phyloP scores from a whole-genome alignment of 1,140 invertebrate species.

The Drosophila subpulchrella region DNA sequence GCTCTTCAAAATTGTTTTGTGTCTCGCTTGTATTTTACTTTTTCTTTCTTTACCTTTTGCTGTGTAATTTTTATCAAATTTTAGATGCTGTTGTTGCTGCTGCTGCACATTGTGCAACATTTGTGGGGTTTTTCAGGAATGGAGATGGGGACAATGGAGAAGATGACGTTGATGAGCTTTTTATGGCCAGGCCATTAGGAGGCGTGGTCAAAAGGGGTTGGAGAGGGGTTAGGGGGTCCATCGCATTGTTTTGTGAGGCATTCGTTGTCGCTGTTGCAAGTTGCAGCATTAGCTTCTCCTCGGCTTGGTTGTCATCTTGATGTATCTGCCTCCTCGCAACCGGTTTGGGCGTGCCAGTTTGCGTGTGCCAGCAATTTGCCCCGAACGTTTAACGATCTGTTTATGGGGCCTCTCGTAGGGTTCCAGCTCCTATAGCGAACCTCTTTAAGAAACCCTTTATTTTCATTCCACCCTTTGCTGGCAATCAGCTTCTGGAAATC shows the following conservation, averaged over 20 bases:
- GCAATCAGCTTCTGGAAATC: constrained; percentile 71
- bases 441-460: constrained; percentile 27
- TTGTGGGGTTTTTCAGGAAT: constrained; percentile 26
- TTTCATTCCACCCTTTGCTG: constrained; percentile 21
- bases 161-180: constrained; percentile 77
- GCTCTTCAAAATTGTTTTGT: constrained; percentile 74
- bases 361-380: constrained; percentile 77
- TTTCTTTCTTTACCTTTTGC: constrained; percentile 58
- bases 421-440: constrained; percentile 4
- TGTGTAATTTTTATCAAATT: constrained; percentile 79
- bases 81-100: constrained; percentile 38
- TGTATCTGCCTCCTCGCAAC: constrained; percentile 52
- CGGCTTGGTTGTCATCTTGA: constrained; percentile 53
- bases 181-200: constrained; percentile 77
- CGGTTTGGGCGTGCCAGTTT: constrained; percentile 64
- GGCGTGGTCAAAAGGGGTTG: constrained; percentile 49
- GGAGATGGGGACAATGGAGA: constrained; percentile 19
- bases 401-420: constrained; percentile 54
- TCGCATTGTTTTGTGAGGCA: constrained; percentile 52
- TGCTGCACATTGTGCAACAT: constrained; percentile 47
- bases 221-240: constrained; percentile 1
- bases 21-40: constrained; percentile 40
- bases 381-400: constrained; percentile 76
- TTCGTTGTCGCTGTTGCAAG: constrained; percentile 48
- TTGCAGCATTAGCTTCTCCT: constrained; percentile 68